Evolutionary conservation across 1,140 invertebrate genomes (phyloP), one percentile per base, ranked within the genome.

Genomic region (Luehdorfia chinensis): DNA sequence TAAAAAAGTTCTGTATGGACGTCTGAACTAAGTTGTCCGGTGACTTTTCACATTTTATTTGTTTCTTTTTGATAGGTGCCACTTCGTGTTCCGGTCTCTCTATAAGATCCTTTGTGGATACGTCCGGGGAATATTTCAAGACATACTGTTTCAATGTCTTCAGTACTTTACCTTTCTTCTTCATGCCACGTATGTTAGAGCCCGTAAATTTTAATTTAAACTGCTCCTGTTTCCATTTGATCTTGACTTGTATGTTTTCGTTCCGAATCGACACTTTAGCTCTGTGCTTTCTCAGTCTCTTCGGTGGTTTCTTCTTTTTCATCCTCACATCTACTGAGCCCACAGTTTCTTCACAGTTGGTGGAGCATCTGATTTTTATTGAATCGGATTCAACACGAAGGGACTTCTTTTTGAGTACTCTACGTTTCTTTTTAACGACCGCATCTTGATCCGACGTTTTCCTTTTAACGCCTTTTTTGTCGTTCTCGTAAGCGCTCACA

Each of bases 1-100:
- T 71, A 30, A 84, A 84, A 32, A 84, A 84, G 14, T 41, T 72
- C 21, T 64, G 46, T 8, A 84, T 58, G 6, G 77, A 75, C 3
- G 65, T 77, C 19, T 84, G 79, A 12, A 66, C 47, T n/a, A 79
- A 47, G 44, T 73, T 65, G 27, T 80, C 76, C 0, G 57, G 16
- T 0, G 39, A 39, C 25, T 66, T 77, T 4, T 74, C 61, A 0
- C 25, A 46, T 47, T 68, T 77, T 0, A 53, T 21, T 28, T 55
- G 33, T 25, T 70, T 75, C 21, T 47, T 61, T 46, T 59, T 75
- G 1, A 63, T 45, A 0, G 66, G 66, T 1, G 47, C 54, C 0
- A 74, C 25, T 4, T 72, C 55, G 1, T 9, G n/a, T 0, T 56
- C 52, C 0, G 73, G 69, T 27, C 58, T 66, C 0, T 36, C 43